These are phyloP conservation scores for Anguilla marmorata DNA, from an alignment of 2,797 vertebrate species.

Conservation along the genomic window DNA sequence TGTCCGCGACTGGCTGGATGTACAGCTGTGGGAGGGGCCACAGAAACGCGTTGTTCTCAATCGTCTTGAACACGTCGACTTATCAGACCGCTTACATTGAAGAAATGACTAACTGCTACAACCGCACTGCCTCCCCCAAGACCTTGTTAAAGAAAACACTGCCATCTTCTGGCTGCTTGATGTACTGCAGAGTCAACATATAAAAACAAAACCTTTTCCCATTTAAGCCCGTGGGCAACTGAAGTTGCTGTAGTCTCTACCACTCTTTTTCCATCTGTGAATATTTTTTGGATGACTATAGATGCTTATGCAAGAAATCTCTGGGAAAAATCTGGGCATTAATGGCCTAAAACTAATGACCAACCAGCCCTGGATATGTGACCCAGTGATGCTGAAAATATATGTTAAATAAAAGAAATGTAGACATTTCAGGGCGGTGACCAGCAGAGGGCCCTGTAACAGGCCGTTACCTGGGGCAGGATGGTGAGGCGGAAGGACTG, in stretches of 20 bases:
- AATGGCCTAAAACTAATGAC: no score
- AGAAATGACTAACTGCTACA: not conserved
- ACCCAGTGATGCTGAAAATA: not conserved
- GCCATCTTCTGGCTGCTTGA: not conserved
- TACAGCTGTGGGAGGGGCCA: constrained; percentile 76
- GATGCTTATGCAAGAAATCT: no score
- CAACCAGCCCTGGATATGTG: not conserved
- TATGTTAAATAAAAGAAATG: not conserved
- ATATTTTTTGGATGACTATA: no score
- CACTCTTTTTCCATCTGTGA: no score
- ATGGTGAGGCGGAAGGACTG: constrained; percentile 90
- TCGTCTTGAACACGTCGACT: not conserved
- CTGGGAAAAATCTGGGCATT: no score
- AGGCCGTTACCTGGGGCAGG: constrained; percentile 83
- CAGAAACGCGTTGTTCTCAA: not conserved
- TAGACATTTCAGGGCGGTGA: not conserved
- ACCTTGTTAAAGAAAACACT: not conserved
- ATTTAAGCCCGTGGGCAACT: no score
- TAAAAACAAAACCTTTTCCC: not conserved
- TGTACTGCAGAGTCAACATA: not conserved
- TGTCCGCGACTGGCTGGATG: constrained; percentile 83
- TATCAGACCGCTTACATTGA: not conserved
- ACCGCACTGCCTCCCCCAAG: not conserved
- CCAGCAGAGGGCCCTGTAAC: not conserved
- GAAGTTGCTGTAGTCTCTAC: no score